Percentiles rank a stretch among this genome's conserved stretches.
Evolutionary conservation across 2,888 invertebrate genomes (phyloP).

Genomic region (Penaeus monodon): DNA sequence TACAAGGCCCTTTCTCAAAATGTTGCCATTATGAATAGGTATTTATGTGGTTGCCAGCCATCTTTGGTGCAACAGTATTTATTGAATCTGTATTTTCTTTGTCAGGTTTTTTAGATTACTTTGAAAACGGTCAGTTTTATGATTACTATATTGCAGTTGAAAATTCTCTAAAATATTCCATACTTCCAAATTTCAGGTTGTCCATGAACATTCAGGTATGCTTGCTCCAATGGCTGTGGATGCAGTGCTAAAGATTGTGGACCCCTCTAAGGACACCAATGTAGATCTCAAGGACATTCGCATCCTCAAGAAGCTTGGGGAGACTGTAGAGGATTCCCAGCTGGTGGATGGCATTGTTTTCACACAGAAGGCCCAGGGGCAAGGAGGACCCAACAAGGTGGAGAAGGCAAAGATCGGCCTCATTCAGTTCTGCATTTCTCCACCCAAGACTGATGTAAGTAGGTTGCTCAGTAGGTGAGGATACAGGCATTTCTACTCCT

Average conservation of each 20-base stretch:
- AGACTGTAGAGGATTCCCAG: conserved; percentile 97
- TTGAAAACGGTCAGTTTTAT: too few species aligned
- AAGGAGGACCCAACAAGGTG: conserved; percentile 89
- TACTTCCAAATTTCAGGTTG: conserved; percentile 76
- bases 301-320: conserved; percentile 95
- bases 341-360: conserved; percentile 95
- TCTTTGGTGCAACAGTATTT: too few species aligned
- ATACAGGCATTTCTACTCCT: too few species aligned
- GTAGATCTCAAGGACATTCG: conserved; percentile 96
- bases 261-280: conserved; percentile 79
- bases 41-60: too few species aligned
- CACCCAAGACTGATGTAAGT: conserved; percentile 97
- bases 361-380: conserved; percentile 86
- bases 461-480: background rate
- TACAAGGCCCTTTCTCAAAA: too few species aligned
- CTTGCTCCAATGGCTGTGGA: conserved; percentile 97
- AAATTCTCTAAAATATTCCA: too few species aligned
- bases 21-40: too few species aligned
- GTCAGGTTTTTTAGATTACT: too few species aligned
- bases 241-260: conserved; percentile 89
- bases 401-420: conserved; percentile 99
- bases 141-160: too few species aligned
- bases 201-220: conserved; percentile 95
- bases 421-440: conserved; percentile 99
- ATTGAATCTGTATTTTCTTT: too few species aligned